phyloP scores from a whole-genome alignment of 2,113 vertebrate genomes.

The Hippolais icterina region DNA sequence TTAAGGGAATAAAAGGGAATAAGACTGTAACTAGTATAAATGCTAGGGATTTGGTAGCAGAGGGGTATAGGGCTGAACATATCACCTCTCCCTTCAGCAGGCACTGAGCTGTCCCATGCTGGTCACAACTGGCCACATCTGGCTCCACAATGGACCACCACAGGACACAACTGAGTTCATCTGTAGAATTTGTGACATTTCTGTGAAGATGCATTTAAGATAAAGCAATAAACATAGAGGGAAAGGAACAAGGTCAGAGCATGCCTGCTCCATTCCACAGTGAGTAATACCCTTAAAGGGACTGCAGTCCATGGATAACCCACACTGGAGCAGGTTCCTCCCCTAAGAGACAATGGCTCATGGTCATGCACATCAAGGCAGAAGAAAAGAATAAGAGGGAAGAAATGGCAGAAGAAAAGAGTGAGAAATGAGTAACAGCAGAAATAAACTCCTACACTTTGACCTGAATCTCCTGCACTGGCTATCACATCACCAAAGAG shows the following conservation, averaged over 20 bases:
- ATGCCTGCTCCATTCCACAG: not conserved
- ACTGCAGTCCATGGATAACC: not conserved
- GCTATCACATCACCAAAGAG: not conserved
- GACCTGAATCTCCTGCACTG: not conserved
- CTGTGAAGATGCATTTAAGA: not conserved
- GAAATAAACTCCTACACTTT: not conserved
- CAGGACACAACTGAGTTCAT: not conserved
- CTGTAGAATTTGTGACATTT: not conserved
- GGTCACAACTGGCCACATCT: not conserved
- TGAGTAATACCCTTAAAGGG: not conserved
- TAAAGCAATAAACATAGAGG: not conserved
- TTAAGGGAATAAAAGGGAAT: not conserved
- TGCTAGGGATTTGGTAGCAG: not conserved
- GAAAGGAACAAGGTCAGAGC: not conserved
- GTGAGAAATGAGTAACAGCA: not conserved
- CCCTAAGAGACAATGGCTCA: not conserved
- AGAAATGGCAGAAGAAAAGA: not conserved
- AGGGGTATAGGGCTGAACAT: rapidly evolving
- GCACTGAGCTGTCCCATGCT: not conserved
- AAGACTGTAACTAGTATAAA: not conserved
- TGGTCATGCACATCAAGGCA: not conserved
- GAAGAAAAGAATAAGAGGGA: not conserved
- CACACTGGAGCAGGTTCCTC: not conserved
- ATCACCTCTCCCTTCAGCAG: not conserved
- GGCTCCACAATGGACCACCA: not conserved